Evolutionary conservation across 2,888 invertebrate species (phyloP).

Genomic region (Drosophila eohydei): DNA sequence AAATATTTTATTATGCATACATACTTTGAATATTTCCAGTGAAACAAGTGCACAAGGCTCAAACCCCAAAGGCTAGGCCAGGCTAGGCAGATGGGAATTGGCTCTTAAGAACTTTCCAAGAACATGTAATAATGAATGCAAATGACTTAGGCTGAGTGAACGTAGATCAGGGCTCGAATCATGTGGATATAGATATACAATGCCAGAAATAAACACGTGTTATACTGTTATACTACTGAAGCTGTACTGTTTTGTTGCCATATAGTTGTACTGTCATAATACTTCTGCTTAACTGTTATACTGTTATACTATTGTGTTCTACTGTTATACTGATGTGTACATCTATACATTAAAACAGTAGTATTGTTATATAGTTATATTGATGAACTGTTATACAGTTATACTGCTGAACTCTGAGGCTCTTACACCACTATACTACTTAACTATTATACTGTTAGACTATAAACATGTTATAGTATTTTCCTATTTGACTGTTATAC

Average conservation of each 20-base stretch:
- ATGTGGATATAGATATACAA: neutral
- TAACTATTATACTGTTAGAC: neutral
- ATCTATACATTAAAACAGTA: neutral
- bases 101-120: neutral
- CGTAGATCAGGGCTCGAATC: neutral
- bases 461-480: neutral
- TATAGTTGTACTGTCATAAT: no score
- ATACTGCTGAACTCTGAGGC: no score
- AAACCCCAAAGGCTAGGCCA: neutral
- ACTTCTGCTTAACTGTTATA: no score
- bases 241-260: no score
- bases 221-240: neutral
- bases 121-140: neutral
- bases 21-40: neutral
- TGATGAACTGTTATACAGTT: neutral
- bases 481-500: neutral
- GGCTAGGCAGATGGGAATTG: neutral
- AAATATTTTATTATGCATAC: conserved; percentile 13
- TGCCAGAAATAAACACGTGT: neutral
- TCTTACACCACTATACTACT: neutral
- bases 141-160: neutral
- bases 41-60: conserved; percentile 1
- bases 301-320: no score
- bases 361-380: neutral
- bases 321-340: neutral